Percentiles rank a stretch among this genome's conserved stretches.
Evolutionary conservation across 2,113 vertebrate genomes (phyloP).

Genomic region (Sceloporus tristichus): DNA sequence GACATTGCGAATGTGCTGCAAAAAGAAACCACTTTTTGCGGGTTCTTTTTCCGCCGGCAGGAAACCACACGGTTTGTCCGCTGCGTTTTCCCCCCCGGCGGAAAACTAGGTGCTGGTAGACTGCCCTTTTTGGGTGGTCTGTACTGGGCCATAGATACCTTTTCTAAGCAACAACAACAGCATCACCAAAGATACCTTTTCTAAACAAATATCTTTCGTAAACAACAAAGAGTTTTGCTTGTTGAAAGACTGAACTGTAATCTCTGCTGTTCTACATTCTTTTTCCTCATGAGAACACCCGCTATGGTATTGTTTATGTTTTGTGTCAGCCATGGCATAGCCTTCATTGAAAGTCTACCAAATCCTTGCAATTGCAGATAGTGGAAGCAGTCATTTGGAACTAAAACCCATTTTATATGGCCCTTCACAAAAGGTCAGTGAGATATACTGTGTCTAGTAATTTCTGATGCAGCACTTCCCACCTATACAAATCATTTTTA

Average conservation of each 20-base stretch:
- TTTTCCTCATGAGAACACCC: neutral
- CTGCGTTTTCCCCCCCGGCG: too few species aligned
- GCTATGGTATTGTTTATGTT: conserved; percentile 39
- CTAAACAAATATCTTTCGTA: too few species aligned
- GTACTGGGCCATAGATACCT: too few species aligned
- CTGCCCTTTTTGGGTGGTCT: too few species aligned
- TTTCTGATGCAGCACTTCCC: neutral
- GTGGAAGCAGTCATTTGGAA: conserved; percentile 50
- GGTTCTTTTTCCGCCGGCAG: too few species aligned
- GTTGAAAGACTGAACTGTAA: neutral
- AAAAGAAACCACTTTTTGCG: too few species aligned
- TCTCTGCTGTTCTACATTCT: conserved; percentile 32
- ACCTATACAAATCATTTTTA: neutral
- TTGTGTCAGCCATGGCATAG: conserved; percentile 44
- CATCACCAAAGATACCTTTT: neutral
- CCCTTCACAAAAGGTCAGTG: conserved; percentile 52
- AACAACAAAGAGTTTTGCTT: neutral
- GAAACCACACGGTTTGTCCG: too few species aligned
- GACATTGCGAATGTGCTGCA: too few species aligned
- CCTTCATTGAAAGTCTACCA: conserved; percentile 39
- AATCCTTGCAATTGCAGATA: conserved; percentile 46
- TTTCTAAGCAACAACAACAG: neutral
- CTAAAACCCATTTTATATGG: conserved; percentile 52
- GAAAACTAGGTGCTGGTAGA: too few species aligned
- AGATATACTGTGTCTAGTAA: conserved; percentile 31